A percentile compares a stretch with the other conserved stretches of the same genome.
Conservation (phyloP, 2,113 vertebrate genomes). For the Plotosus lineatus region DNA sequence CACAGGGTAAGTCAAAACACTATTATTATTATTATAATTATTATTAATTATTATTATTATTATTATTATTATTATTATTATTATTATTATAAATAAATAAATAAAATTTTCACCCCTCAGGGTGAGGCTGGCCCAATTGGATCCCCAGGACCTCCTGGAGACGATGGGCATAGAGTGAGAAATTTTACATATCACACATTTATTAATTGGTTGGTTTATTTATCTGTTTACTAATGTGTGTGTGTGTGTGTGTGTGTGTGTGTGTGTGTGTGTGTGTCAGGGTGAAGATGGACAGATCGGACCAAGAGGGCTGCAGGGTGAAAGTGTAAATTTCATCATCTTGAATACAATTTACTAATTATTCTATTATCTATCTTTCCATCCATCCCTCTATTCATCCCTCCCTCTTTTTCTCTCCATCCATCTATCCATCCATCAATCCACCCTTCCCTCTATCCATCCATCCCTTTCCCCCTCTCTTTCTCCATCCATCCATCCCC, state of each 20-base stretch:
- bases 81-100: too few species aligned
- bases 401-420: background rate
- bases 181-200: background rate
- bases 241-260: background rate
- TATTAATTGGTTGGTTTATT: background rate
- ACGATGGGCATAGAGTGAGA: constrained; percentile 91
- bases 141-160: constrained; percentile 88
- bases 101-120: too few species aligned
- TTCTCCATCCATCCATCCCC: background rate
- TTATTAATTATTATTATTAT: background rate
- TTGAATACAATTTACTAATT: too few species aligned
- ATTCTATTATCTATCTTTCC: background rate
- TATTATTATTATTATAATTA: background rate
- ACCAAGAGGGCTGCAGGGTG: constrained; percentile 91
- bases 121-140: constrained; percentile 88
- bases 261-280: constrained; percentile 63
- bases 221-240: background rate
- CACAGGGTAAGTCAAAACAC: constrained; percentile 82
- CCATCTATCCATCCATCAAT: background rate
- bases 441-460: background rate
- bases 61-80: background rate
- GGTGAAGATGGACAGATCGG: constrained; percentile 97
- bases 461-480: background rate
- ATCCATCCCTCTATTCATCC: background rate
- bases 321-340: constrained; percentile 80